Base-by-base conservation (phyloP, 2,113 vertebrate species). In the Bothrops jararaca region DNA sequence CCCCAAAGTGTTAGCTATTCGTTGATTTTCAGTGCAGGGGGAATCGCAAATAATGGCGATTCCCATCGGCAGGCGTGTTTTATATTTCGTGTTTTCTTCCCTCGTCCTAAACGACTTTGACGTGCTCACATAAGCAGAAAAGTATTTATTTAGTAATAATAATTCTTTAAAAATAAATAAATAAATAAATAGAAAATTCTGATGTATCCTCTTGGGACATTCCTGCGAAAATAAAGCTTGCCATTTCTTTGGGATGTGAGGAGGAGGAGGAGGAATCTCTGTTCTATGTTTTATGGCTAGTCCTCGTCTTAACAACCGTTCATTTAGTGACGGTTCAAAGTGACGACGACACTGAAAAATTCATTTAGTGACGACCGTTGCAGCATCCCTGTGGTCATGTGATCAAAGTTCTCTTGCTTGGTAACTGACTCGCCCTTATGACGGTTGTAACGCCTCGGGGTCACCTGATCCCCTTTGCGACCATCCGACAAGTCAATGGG, bases 381-480 rank as follows among this genome's bases (percentile, higher is more conserved):
- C 26, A n/a, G 26, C 26, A 29, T 64, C 26, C 11, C 26, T 3
- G 3, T 64, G 60, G 60, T 26, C 26, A 12, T 1, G 1, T 64
- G 11, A n/a, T 29, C 3, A 29, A 29, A 64, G 11, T 64, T 64
- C 26, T 2, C 11, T 13, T 4, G 1, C 26, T 64, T 13, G 60
- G 11, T 4, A 29, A 64, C 9, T 29, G 60, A 64, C 26, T 29
- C 58, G 0, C 26, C 26, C 9, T 26, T 60, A 60, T 3, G 9
- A 26, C 1, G 9, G 58, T 12, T 10, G 9, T 11, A 11, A 60
- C 26, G 23, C 10, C 24, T 9, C 3, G 23, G 23, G 57, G 4
- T 24, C 8, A 58, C 2, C 2, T 1, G 57, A 29, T 64, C 26
- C 1, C 3, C 26, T n/a, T 64, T 29, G 11, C 4, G 0, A 3